Evolutionary conservation across 2,888 invertebrate genomes (phyloP).

Genomic region (Pseudococcus longispinus): DNA sequence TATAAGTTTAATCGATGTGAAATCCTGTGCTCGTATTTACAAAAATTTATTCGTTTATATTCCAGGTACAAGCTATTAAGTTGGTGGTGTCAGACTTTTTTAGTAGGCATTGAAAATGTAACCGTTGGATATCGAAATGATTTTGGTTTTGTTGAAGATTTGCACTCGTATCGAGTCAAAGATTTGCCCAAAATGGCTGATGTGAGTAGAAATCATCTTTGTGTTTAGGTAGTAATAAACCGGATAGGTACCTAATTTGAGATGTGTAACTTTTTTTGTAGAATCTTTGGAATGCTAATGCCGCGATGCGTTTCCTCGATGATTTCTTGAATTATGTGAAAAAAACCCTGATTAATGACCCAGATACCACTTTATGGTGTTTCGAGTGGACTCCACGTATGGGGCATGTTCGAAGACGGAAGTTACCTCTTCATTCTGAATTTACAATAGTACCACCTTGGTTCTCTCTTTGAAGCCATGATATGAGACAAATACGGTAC

Average conservation of each 20-base stretch:
- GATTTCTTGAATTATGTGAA: constrained; percentile 46
- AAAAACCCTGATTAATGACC: neutral
- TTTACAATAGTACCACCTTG: constrained; percentile 1
- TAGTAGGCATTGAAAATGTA: constrained; percentile 50
- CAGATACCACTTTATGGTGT: neutral
- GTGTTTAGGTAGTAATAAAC: neutral
- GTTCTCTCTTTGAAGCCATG: neutral
- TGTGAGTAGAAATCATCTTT: neutral
- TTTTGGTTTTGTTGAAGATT: neutral
- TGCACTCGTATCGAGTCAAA: neutral
- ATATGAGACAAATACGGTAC: neutral
- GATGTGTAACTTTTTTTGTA: neutral
- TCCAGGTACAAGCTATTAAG: constrained; percentile 28
- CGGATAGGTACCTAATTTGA: neutral
- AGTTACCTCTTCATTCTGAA: neutral
- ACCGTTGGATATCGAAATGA: constrained; percentile 45
- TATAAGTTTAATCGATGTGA: neutral
- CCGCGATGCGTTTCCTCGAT: constrained; percentile 37
- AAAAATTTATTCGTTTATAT: neutral
- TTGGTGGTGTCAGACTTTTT: constrained; percentile 53
- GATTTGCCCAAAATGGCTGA: constrained; percentile 43
- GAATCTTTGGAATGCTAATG: constrained; percentile 19
- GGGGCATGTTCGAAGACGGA: neutral
- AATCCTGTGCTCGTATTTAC: no score
- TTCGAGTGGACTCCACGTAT: constrained; percentile 10